Conservation (phyloP, 2,797 vertebrate species). For the Botia almorhae region DNA sequence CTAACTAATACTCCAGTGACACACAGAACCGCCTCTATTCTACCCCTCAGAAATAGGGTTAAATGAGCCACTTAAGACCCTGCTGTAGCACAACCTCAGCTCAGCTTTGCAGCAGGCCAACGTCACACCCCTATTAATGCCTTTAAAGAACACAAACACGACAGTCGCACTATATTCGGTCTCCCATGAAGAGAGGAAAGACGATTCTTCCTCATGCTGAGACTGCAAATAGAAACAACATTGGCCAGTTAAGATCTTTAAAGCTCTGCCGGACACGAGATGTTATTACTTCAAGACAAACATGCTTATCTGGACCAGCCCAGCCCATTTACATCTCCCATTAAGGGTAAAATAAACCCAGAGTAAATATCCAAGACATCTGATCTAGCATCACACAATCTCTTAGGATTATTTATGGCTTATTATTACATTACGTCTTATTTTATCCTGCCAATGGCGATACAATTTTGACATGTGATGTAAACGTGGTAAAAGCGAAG, state of each 20-base stretch:
- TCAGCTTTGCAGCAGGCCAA: conserved; percentile 55
- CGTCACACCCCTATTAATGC: conserved; percentile 53
- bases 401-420: conserved; percentile 9
- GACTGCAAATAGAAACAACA: conserved; percentile 23
- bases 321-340: neutral
- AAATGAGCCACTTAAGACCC: conserved; percentile 60
- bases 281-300: conserved; percentile 32
- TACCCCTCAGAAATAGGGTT: conserved; percentile 32
- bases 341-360: conserved; percentile 6
- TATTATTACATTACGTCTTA: neutral
- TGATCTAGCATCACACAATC: conserved; percentile 7
- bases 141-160: conserved; percentile 41
- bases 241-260: conserved; percentile 4
- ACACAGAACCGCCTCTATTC: conserved; percentile 26
- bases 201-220: conserved; percentile 21
- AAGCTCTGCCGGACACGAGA: neutral
- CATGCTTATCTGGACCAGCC: conserved; percentile 30
- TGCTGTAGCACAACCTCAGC: conserved; percentile 55
- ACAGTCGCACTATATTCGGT: conserved; percentile 32
- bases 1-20: conserved; percentile 25
- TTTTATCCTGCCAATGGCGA: neutral
- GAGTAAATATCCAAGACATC: neutral
- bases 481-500: neutral
- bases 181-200: conserved; percentile 31
- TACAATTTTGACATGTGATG: neutral